Base-by-base conservation (phyloP, 2,888 invertebrate species). In the Polia nebulosa region DNA sequence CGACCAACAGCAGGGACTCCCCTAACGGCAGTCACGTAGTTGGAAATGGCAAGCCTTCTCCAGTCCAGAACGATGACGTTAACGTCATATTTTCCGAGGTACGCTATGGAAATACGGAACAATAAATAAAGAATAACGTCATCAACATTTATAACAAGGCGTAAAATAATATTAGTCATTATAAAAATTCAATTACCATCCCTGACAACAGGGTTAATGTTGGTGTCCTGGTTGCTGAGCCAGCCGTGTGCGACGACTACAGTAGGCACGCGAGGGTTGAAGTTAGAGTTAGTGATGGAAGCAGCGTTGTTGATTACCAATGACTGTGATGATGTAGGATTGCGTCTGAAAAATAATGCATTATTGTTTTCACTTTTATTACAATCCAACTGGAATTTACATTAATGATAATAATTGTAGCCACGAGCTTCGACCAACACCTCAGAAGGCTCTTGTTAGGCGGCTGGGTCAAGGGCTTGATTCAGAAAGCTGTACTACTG, bases 1-100 rank as follows among this genome's bases (percentile, higher is more conserved):
- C 88, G 88, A 0, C 95, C 95, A 0, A 93, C 89, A 0, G 80
- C 91, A n/a, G 95, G 91, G 2, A 94, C 88, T 27, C 92, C 92
- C 8, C 60, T 41, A 7, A 85, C 91, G 36, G 96, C 92, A 7
- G 91, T 86, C 2, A 85, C 80, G 73, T 95, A 94, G 52, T 85
- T 87, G 2, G 84, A 78, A 0, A 75, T 11, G 0, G 92, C 91
- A 0, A 93, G 85, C 3, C 89, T 83, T 22, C 92, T 87, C 95
- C 95, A 95, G 76, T 95, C 94, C 58, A 75, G 9, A 20, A 82
- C 57, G 36, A 81, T 81, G 9, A 81, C 55, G 29, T 81, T 80
- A 0, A 76, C 73, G 11, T 81, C 80, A 34, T 58, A 58, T 34
- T 64, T 60, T 17, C 32, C 20, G 3, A 81, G 65, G 36, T 61